Evolutionary conservation across 2,888 invertebrate species (phyloP).

Genomic region (Latheticus oryzae): DNA sequence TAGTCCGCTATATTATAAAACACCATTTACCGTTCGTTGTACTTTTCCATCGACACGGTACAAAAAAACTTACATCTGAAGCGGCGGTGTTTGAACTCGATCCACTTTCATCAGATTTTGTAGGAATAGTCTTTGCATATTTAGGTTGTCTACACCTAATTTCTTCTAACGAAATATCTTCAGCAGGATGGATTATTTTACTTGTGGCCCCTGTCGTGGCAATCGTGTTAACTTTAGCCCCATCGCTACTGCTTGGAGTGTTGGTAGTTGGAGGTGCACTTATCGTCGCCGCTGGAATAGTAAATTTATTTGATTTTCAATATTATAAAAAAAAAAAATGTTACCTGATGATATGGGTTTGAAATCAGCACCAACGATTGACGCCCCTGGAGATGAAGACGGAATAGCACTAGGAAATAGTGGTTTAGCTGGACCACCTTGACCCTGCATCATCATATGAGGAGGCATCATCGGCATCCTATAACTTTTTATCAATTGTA

Average conservation of each 20-base stretch:
- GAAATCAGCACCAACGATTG: slow-evolving; percentile 72
- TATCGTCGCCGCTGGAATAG: slow-evolving; percentile 78
- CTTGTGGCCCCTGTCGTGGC: slow-evolving; percentile 86
- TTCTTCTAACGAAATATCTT: slow-evolving; percentile 92
- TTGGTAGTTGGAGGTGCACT: slow-evolving; percentile 78
- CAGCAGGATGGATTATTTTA: slow-evolving; percentile 93
- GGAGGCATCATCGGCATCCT: slow-evolving; percentile 69
- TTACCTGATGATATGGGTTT: slow-evolving; percentile 67
- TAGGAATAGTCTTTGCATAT: slow-evolving; percentile 67
- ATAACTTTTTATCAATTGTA: slow-evolving; percentile 42
- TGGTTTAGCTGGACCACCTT: slow-evolving; percentile 75
- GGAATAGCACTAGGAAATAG: slow-evolving; percentile 85
- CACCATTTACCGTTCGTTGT: too few species aligned
- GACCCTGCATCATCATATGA: slow-evolving; percentile 69
- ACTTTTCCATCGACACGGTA: not conserved
- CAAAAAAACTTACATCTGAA: slow-evolving; percentile 57
- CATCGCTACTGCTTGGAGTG: slow-evolving; percentile 48
- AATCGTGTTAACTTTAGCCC: slow-evolving; percentile 69
- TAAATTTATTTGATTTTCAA: not conserved
- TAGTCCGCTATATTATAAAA: too few species aligned
- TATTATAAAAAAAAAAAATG: not conserved
- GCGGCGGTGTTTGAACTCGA: slow-evolving; percentile 59
- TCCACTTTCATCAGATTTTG: slow-evolving; percentile 59
- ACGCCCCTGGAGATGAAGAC: slow-evolving; percentile 70
- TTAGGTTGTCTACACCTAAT: slow-evolving; percentile 77